Evolutionary conservation across 2,113 vertebrate species (phyloP), one percentile per base, ranked within the genome.

Genomic region (Balaeniceps rex): DNA sequence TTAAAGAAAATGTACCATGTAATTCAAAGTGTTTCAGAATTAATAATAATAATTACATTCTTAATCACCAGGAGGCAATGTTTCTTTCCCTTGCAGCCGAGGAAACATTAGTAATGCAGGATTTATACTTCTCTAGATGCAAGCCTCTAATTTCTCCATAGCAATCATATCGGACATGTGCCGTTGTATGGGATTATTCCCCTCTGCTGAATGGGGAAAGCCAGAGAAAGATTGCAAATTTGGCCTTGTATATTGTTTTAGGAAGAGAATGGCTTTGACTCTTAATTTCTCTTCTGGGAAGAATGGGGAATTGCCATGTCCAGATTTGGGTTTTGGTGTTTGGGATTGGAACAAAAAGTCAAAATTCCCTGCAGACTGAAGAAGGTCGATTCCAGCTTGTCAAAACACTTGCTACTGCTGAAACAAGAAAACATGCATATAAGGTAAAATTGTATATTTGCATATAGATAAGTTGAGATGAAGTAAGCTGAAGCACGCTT

Each of bases 1-100:
- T 94, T 94, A 88, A 93, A 95, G 82, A 90, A 83, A 90, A 90
- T 77, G 66, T 38, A 46, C n/a, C 29, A 29, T 24, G 2, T 82
- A 90, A 97, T 94, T 94, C 65, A 58, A 54, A 91, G 63, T 68
- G 42, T 90, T 96, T 94, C 46, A 68, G 78, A 91, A 91, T 84
- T 95, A 60, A 70, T 90, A 95, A 82, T 87, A 93, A 95, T 96
- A 85, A 93, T 95, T 85, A 91, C 60, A 83, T 54, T 90, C 75
- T 77, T 90, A 96, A 95, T 97, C 93, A 94, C 89, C 89, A 96
- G 96, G 87, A 97, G 94, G 93, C 91, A 97, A 95, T 94, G 93
- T 95, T 96, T 95, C 78, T 93, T 96, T 91, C 84, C 70, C 79
- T 95, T 86, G 47, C 6, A 58, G 75, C 31, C 1, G 29, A 83